phyloP scores from a whole-genome alignment of 2,888 invertebrate genomes.

The Idaea aversata region DNA sequence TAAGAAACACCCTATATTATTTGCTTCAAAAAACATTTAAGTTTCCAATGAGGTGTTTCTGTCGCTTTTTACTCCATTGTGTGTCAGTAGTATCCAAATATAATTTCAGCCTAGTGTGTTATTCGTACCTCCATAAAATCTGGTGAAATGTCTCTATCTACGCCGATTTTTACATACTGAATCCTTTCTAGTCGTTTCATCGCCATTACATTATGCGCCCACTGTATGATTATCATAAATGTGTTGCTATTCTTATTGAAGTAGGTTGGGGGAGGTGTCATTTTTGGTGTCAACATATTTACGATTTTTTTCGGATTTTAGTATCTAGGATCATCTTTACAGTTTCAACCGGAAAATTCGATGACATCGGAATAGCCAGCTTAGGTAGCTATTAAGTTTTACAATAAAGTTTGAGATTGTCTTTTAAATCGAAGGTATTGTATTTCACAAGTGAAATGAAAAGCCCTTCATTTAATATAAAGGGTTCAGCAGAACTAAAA shows the following conservation, averaged over 20 bases:
- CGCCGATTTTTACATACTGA: slow-evolving; percentile 60
- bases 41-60: background rate
- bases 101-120: slow-evolving; percentile 21
- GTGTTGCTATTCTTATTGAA: slow-evolving; percentile 46
- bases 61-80: background rate
- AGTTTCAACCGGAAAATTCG: background rate
- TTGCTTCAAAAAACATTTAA: no score
- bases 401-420: no score
- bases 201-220: slow-evolving; percentile 73
- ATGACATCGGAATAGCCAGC: background rate
- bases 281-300: background rate
- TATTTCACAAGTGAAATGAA: background rate
- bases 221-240: slow-evolving; percentile 71
- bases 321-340: background rate
- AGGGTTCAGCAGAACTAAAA: background rate
- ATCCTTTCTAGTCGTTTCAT: slow-evolving; percentile 51
- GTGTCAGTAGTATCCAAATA: background rate
- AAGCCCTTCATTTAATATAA: background rate
- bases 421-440: no score
- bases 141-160: slow-evolving; percentile 34
- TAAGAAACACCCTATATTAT: no score
- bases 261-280: slow-evolving; percentile 23
- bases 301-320: background rate
- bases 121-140: slow-evolving; percentile 50
- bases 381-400: no score